Evolutionary conservation across 2,797 vertebrate species (phyloP).

Genomic region (Pelodytes ibericus): DNA sequence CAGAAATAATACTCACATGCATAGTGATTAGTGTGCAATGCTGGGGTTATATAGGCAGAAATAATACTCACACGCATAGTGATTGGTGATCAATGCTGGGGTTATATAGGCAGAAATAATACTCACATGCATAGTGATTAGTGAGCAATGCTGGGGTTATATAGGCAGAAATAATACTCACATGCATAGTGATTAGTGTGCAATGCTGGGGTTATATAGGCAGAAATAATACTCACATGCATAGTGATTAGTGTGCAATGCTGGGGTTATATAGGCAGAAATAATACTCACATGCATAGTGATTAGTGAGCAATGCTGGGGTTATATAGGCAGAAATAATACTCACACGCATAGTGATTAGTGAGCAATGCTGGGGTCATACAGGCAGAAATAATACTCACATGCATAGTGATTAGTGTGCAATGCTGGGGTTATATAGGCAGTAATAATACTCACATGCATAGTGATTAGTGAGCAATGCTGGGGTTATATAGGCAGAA

Average conservation of each 20-base stretch:
- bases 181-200: not conserved
- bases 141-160: not conserved
- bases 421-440: not conserved
- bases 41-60: not conserved
- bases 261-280: no score
- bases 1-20: not conserved
- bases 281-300: not conserved
- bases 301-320: not conserved
- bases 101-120: no score
- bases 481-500: not conserved
- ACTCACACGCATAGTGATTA: no score
- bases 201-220: not conserved
- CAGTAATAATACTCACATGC: not conserved
- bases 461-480: not conserved
- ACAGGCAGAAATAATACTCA: no score
- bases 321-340: not conserved
- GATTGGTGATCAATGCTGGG: no score
- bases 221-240: not conserved
- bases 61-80: not conserved
- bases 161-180: not conserved
- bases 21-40: not conserved
- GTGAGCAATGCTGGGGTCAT: no score
- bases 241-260: no score
- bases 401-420: no score
- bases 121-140: no score